Percentiles rank a stretch among this genome's conserved stretches.
These are phyloP conservation scores for Xestia c-nigrum DNA, from an alignment of 2,888 invertebrate genomes.

Conservation along the genomic window DNA sequence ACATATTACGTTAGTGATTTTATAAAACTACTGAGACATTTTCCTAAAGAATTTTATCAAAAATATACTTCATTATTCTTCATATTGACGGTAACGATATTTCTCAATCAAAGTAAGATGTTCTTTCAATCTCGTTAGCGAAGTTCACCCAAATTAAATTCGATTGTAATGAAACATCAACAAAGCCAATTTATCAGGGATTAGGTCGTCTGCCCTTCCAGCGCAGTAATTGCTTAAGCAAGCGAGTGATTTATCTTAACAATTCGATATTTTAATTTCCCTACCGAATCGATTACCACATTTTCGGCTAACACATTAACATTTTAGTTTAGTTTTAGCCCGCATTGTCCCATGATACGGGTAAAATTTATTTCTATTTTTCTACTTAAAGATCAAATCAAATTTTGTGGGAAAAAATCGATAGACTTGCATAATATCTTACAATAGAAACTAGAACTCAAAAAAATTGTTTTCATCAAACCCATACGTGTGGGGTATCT, in stretches of 20 bases:
- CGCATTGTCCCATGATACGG: background rate
- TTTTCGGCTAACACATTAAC: background rate
- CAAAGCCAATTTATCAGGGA: conserved; percentile 55
- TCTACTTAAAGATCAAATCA: background rate
- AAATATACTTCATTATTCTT: background rate
- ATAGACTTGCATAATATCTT: background rate
- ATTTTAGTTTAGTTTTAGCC: background rate
- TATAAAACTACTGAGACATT: background rate
- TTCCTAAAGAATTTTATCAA: background rate
- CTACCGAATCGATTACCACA: background rate
- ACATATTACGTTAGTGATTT: background rate
- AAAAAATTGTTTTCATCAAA: no score
- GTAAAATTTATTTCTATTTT: conserved; percentile 8
- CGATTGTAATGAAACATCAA: conserved; percentile 56
- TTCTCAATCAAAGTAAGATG: conserved; percentile 35
- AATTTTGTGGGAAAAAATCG: background rate
- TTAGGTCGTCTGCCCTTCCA: conserved; percentile 50
- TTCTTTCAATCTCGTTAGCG: conserved; percentile 5
- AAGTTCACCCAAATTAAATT: conserved; percentile 33
- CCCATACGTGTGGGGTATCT: no score
- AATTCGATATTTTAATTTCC: conserved; percentile 20
- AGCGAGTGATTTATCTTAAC: conserved; percentile 53
- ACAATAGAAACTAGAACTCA: no score
- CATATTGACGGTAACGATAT: background rate
- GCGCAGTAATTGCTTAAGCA: conserved; percentile 61